phyloP scores from a whole-genome alignment of 2,888 invertebrate genomes.

The Dolichomitus sp. region DNA sequence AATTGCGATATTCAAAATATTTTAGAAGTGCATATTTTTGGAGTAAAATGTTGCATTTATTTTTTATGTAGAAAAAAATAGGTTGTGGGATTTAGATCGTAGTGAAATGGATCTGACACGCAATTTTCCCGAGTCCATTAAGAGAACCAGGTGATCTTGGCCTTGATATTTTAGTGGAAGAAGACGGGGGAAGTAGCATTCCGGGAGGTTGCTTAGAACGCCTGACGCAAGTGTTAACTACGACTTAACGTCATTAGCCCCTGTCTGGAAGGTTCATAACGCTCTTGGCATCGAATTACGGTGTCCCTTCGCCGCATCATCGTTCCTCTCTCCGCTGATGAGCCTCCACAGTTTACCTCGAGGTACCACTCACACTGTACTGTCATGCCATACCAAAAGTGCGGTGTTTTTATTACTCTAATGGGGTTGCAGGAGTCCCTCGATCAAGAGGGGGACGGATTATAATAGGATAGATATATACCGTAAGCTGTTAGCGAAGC shows the following conservation, averaged over 20 bases:
- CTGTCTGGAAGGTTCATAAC: slow-evolving; percentile 82
- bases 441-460: slow-evolving; percentile 35
- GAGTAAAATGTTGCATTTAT: neutral
- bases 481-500: slow-evolving; percentile 23
- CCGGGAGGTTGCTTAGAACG: slow-evolving; percentile 31
- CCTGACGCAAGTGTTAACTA: slow-evolving; percentile 76
- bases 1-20: neutral
- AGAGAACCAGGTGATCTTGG: slow-evolving; percentile 58
- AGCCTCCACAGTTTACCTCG: slow-evolving; percentile 75
- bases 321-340: slow-evolving; percentile 69
- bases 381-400: slow-evolving; percentile 68
- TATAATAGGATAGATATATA: slow-evolving; percentile 26
- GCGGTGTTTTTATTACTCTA: slow-evolving; percentile 76
- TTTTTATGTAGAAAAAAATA: neutral
- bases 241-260: slow-evolving; percentile 79
- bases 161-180: slow-evolving; percentile 53
- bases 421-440: slow-evolving; percentile 62
- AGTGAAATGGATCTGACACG: slow-evolving; percentile 28
- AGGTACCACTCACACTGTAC: slow-evolving; percentile 58
- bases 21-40: neutral
- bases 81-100: neutral
- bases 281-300: slow-evolving; percentile 79
- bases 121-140: slow-evolving; percentile 61
- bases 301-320: slow-evolving; percentile 57
- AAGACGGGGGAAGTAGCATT: slow-evolving; percentile 38